Conservation (phyloP, 1,140 invertebrate species). For the Psilanteris sp. region DNA sequence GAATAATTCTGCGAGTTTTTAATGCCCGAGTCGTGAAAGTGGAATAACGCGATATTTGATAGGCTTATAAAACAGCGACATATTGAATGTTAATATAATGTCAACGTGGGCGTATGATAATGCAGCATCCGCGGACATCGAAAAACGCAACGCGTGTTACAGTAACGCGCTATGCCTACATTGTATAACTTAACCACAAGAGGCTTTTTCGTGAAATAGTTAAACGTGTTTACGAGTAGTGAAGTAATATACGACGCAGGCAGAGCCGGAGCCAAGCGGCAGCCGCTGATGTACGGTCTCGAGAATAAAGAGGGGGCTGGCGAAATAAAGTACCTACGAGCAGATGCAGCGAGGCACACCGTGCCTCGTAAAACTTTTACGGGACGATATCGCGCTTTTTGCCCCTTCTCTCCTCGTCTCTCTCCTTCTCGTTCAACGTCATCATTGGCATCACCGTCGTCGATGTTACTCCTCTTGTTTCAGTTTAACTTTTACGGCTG, state of each 20-base stretch:
- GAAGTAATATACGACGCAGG: conserved; percentile 65
- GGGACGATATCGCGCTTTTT: conserved; percentile 67
- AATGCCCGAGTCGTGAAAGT: conserved; percentile 11
- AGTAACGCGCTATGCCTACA: conserved; percentile 18
- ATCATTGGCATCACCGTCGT: conserved; percentile 18
- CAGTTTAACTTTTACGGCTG: conserved; percentile 66
- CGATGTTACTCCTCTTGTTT: conserved; percentile 52
- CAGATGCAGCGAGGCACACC: conserved; percentile 71
- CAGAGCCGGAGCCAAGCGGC: conserved; percentile 12
- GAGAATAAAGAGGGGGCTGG: conserved; percentile 64
- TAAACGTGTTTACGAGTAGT: conserved; percentile 66
- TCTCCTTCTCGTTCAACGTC: conserved; percentile 22
- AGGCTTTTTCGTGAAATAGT: conserved; percentile 55
- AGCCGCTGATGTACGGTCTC: conserved; percentile 52
- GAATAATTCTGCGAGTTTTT: too few relatives aligned
- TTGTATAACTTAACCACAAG: conserved; percentile 50
- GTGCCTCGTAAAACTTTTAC: conserved; percentile 73
- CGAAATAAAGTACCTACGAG: conserved; percentile 69
- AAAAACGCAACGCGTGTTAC: conserved; percentile 24
- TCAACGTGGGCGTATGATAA: conserved; percentile 4
- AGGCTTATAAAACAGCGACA: conserved; percentile 26
- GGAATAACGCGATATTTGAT: conserved; percentile 25
- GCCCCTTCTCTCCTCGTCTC: background rate
- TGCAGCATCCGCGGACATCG: background rate
- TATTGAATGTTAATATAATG: conserved; percentile 30